Base-by-base conservation (phyloP, 2,888 invertebrate genomes). In the Epistrophe eligans region DNA sequence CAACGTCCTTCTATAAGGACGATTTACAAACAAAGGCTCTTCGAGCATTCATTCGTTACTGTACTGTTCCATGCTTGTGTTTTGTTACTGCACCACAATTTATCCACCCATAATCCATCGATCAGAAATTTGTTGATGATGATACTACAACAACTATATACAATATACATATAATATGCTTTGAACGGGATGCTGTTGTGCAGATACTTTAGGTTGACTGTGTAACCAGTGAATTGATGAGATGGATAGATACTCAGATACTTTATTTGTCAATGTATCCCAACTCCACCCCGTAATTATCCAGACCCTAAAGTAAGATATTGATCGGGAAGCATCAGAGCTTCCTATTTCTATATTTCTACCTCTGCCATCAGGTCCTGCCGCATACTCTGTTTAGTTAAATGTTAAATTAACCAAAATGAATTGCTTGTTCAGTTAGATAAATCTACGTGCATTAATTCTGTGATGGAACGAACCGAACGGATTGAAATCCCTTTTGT, bases 361-460 rank as follows among this genome's bases (percentile, higher is more conserved):
- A 38, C 57, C 50, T 32, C 24, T 58, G 17, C 58, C n/a, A 58
- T 17, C 35, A 58, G 58, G 48, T 35, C 48, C 43, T 43, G 32
- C 64, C 28, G 67, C 66, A 45, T 71, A 64, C 77, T 72, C 62
- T 74, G 84, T 74, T 76, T 71, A 79, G 71, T 72, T 79, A 70
- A 76, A 79, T 79, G 84, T 84, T 84, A 84, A 84, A 79, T 84
- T 84, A 84, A 84, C 84, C 84, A 84, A 84, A 84, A 84, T 84
- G 84, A 79, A 79, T 84, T 84, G 84, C 84, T 84, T 84, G 84
- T 79, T 84, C 84, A 84, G 79, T 84, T 84, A 84, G 84, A 84
- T 84, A 84, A 84, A 84, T 84, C 84, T 84, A 84, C 79, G 84
- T 84, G 71, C 79, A 84, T 84, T 84, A 79, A 84, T 84, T 84